Conservation (phyloP, 1,140 invertebrate genomes). For the Apis dorsata region DNA sequence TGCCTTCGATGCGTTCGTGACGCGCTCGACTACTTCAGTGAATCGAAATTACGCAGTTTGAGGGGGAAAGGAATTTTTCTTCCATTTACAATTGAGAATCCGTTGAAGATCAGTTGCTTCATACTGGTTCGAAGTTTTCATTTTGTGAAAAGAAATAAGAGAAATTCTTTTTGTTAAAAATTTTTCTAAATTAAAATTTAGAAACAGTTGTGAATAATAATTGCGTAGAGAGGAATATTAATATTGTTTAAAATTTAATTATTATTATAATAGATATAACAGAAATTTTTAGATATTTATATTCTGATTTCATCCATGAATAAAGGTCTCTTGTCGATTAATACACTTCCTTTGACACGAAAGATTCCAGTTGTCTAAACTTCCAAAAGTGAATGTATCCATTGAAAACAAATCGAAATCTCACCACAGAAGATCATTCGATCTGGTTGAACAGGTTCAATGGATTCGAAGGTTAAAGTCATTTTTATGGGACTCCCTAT, state of each 20-base stretch:
- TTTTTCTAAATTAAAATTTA: too few species aligned
- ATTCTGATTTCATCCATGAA: background rate
- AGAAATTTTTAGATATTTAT: too few species aligned
- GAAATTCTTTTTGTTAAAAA: too few species aligned
- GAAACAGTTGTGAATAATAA: background rate
- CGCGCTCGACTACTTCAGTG: background rate
- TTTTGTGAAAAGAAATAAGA: background rate
- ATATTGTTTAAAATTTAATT: too few species aligned
- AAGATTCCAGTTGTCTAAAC: background rate
- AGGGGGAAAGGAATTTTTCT: too few species aligned
- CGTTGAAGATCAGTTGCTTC: too few species aligned
- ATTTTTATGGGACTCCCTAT: conserved; percentile 43
- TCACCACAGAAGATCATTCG: conserved; percentile 23
- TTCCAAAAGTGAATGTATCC: background rate
- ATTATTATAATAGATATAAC: too few species aligned
- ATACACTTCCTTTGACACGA: background rate
- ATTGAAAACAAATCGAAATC: conserved; percentile 10
- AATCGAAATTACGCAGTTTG: background rate
- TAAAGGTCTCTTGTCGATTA: background rate
- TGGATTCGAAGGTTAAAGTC: conserved; percentile 34
- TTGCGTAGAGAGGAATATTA: background rate
- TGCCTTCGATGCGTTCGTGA: background rate
- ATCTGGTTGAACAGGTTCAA: conserved; percentile 55
- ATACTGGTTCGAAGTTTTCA: too few species aligned
- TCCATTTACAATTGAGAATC: too few species aligned